These are phyloP conservation scores for Apodemia duryi DNA, from an alignment of 2,888 invertebrate genomes.

Conservation along the genomic window DNA sequence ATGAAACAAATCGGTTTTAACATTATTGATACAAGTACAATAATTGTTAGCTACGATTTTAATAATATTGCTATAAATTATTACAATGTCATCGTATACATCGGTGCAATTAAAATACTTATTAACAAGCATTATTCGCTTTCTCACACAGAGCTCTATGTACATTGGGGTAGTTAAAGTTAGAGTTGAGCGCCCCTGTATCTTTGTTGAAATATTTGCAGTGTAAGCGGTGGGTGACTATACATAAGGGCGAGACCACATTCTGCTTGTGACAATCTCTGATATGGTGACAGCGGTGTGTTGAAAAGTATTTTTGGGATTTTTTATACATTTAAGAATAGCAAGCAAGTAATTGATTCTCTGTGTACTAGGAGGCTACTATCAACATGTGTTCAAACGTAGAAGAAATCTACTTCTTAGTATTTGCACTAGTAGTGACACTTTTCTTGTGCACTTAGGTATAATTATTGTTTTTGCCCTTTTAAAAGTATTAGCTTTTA, in stretches of 20 bases:
- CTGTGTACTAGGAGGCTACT: no score
- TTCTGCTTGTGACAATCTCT: conserved; percentile 19
- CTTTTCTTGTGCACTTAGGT: no score
- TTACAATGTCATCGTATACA: conserved; percentile 26
- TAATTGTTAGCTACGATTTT: no score
- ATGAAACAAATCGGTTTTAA: no score
- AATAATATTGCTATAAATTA: conserved; percentile 6
- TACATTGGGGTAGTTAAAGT: conserved; percentile 58
- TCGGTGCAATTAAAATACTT: conserved; percentile 38
- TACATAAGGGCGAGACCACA: conserved; percentile 40
- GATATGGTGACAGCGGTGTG: not conserved
- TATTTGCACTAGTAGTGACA: no score
- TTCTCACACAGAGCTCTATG: conserved; percentile 46
- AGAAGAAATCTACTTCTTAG: no score
- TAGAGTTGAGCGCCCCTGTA: conserved; percentile 69
- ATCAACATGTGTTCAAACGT: no score
- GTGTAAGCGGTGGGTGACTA: conserved; percentile 62
- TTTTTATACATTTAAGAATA: conserved; percentile 14
- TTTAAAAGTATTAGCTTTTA: no score
- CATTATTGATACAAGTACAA: no score
- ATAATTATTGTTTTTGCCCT: no score
- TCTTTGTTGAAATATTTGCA: conserved; percentile 76
- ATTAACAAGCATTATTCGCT: conserved; percentile 40
- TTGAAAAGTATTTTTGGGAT: conserved; percentile 21
- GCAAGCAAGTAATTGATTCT: no score